Base-by-base conservation (phyloP, 2,888 invertebrate genomes). In the Caprella mutica region DNA sequence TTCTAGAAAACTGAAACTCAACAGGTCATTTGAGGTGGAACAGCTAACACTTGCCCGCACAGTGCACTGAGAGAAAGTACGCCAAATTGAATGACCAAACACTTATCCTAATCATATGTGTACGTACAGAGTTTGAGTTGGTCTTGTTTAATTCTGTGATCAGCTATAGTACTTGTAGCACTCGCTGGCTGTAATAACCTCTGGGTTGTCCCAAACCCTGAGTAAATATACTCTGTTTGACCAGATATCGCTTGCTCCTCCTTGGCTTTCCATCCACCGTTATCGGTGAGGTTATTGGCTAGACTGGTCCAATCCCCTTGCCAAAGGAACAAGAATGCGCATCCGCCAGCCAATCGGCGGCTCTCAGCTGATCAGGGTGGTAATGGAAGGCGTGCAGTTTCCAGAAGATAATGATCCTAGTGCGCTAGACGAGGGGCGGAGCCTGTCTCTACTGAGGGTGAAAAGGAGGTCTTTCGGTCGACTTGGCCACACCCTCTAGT, bases 91-190 rank as follows among this genome's bases (percentile, higher is more conserved):
- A 60, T 60, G 60, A 60, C 60, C 60, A 61, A 61, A 61, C 61
- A 61, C 61, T 61, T 61, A 58, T 61, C 61, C 55, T 61, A 61
- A 61, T 61, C 61, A 61, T 61, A 58, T 61, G 61, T 61, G 61
- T 61, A 52, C 55, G 57, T 61, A 52, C 43, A 42, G 52, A 58
- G 55, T 57, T 55, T 61, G 51, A 58, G 55, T 58, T 53, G 52
- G 55, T 52, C 57, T 58, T 61, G 61, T 61, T 61, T 61, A 61
- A 61, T 58, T 61, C 61, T 50, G 52, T 58, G 61, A 61, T 61
- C 57, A 48, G 58, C 61, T 55, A 58, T 58, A 61, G 58, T 61
- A 61, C 61, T 56, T 61, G 58, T 61, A 55, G 58, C 61, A 52
- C 58, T 55, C 58, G 44, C 58, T 42, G 40, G 52, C 58, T 52